Percentiles rank a stretch among this genome's conserved stretches.
Evolutionary conservation across 2,888 invertebrate species (phyloP).

Genomic region (Drosophila maculinotata): DNA sequence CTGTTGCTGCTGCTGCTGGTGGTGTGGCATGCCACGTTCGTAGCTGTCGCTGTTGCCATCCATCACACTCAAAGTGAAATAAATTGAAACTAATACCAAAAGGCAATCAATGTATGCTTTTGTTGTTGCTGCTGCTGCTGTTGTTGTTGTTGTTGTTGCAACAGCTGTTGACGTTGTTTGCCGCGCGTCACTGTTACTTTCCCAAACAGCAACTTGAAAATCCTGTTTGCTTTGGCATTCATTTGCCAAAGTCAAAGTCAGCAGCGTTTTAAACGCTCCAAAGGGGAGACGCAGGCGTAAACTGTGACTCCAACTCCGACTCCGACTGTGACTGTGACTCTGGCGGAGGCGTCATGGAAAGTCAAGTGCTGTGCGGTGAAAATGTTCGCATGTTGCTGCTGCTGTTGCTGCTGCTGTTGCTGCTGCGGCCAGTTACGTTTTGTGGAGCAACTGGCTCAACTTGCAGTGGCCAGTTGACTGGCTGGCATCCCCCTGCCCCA

Average conservation of each 20-base stretch:
- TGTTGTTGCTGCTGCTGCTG: conserved; percentile 20
- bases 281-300: conserved; percentile 6
- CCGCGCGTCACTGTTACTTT: conserved; percentile 58
- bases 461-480: conserved; percentile 4
- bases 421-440: conserved; percentile 20
- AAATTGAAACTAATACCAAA: conserved; percentile 80
- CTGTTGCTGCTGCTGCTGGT: neutral
- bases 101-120: conserved; percentile 73
- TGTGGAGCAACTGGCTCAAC: conserved; percentile 40
- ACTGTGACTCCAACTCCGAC: neutral
- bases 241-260: conserved; percentile 60
- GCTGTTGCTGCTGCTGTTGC: no score
- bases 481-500: no score
- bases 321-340: neutral
- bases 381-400: conserved; percentile 33
- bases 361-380: conserved; percentile 52
- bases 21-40: conserved; percentile 54
- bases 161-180: conserved; percentile 46
- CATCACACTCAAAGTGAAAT: conserved; percentile 79
- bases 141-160: conserved; percentile 30
- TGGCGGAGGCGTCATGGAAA: conserved; percentile 47
- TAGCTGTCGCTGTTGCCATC: conserved; percentile 71
- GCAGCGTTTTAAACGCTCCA: no score
- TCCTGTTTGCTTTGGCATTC: conserved; percentile 63
- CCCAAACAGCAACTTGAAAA: conserved; percentile 65